Base-by-base conservation (phyloP, 2,113 vertebrate species). In the Sprattus sprattus region DNA sequence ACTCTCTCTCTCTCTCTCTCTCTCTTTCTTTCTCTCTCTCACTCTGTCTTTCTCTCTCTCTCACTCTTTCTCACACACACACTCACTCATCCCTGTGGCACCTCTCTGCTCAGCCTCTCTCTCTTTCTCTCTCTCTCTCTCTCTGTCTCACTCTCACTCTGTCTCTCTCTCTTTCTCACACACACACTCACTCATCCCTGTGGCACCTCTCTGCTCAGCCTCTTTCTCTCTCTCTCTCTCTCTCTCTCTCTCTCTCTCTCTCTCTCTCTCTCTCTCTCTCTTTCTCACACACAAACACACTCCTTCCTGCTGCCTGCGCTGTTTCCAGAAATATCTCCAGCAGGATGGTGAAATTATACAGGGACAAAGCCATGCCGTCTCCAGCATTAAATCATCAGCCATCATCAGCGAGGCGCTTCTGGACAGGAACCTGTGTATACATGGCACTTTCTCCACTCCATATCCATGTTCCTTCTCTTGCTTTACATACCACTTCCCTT, bases 401-500 rank as follows among this genome's bases (percentile, higher is more conserved):
- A 28, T 67, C 71, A 39, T 16, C 28, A 4, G 71, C 28, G 28
- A 28, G 28, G 25, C 10, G 9, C 71, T 32, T 78, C 39, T 32
- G 71, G 71, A 78, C 25, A 44, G 71, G 71, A 39, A 78, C 25
- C 81, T 2, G 85, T 4, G 80, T 83, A 39, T 83, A 39, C 84
- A 78, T 45, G 81, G 89, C 88, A 85, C 92, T 84, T 64, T 89
- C 25, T 64, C 88, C 81, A 83, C 92, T 87, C 93, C 89, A 85
- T 91, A 93, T 92, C 87, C 89, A 86, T 85, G 86, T 88, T 78
- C 83, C 83, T 49, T 71, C 85, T 84, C 88, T 83, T 85, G 81
- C 86, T 88, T 88, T 93, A 93, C 89, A 91, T 82, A 84, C 88
- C 88, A 60, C 88, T 87, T 88, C 13, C 88, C 85, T 83, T 86